phyloP scores from a whole-genome alignment of 2,888 invertebrate genomes.

The Drosophila subquinaria region DNA sequence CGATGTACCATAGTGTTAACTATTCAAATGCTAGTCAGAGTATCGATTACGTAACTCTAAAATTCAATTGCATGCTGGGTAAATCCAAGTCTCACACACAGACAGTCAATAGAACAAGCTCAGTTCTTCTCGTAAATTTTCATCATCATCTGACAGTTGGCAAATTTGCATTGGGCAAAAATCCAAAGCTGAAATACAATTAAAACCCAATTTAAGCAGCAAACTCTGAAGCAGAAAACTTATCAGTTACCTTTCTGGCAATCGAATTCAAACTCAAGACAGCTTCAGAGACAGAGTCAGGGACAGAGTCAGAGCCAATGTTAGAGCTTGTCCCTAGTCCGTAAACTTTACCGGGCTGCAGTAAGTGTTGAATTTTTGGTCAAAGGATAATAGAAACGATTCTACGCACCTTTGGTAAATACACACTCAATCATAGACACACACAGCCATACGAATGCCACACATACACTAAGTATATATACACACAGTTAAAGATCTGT shows the following conservation, averaged over 20 bases:
- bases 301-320: neutral
- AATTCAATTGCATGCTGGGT: slow-evolving; percentile 1
- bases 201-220: slow-evolving; percentile 70
- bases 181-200: slow-evolving; percentile 59
- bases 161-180: slow-evolving; percentile 55
- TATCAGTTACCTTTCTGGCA: slow-evolving; percentile 64
- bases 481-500: slow-evolving; percentile 20
- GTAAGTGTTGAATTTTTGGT: slow-evolving; percentile 57
- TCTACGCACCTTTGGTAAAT: slow-evolving; percentile 62
- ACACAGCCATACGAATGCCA: slow-evolving; percentile 5
- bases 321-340: slow-evolving; percentile 2
- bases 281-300: neutral
- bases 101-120: slow-evolving; percentile 5
- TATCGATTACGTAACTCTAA: neutral
- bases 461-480: slow-evolving; percentile 8
- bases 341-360: slow-evolving; percentile 36
- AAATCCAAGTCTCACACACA: slow-evolving; percentile 19
- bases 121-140: slow-evolving; percentile 24
- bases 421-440: slow-evolving; percentile 59
- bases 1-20: neutral
- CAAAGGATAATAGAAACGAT: slow-evolving; percentile 47
- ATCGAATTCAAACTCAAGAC: slow-evolving; percentile 10
- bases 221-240: slow-evolving; percentile 69
- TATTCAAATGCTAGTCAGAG: neutral
- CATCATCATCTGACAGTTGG: slow-evolving; percentile 57